These are phyloP conservation scores for Enteromius radiatus DNA, from an alignment of 2,797 vertebrate species.

Conservation along the genomic window DNA sequence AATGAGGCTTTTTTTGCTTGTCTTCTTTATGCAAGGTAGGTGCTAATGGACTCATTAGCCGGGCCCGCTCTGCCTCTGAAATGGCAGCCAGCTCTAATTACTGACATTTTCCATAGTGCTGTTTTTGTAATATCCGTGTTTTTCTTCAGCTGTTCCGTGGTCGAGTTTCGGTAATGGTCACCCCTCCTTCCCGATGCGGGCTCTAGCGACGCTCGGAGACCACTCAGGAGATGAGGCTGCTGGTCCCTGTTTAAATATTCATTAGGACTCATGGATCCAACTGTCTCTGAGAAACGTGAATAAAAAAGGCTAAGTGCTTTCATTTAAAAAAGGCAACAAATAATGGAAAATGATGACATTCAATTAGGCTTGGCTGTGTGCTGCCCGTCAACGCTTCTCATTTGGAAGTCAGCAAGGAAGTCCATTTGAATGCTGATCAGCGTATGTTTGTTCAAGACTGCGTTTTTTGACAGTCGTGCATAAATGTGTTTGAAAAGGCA, in stretches of 20 bases:
- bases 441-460: constrained; percentile 29
- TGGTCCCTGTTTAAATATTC: constrained; percentile 58
- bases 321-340: constrained; percentile 60
- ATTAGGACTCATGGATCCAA: constrained; percentile 56
- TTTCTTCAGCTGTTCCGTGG: constrained; percentile 30
- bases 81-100: constrained; percentile 58
- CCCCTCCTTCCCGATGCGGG: constrained; percentile 32
- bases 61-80: constrained; percentile 64
- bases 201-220: constrained; percentile 36
- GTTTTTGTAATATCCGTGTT: constrained; percentile 52
- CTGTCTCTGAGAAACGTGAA: constrained; percentile 52
- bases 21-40: constrained; percentile 64
- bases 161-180: constrained; percentile 51
- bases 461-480: constrained; percentile 28
- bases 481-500: constrained; percentile 38
- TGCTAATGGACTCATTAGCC: constrained; percentile 83
- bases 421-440: constrained; percentile 52
- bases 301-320: constrained; percentile 60
- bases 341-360: constrained; percentile 61
- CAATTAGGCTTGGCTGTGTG: constrained; percentile 53
- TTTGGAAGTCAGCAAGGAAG: constrained; percentile 54
- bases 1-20: constrained; percentile 63
- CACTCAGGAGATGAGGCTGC: constrained; percentile 48
- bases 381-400: constrained; percentile 39
- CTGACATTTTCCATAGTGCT: constrained; percentile 55